These are phyloP conservation scores for Hydrolagus affinis DNA, from an alignment of 2,113 vertebrate species.

Conservation along the genomic window DNA sequence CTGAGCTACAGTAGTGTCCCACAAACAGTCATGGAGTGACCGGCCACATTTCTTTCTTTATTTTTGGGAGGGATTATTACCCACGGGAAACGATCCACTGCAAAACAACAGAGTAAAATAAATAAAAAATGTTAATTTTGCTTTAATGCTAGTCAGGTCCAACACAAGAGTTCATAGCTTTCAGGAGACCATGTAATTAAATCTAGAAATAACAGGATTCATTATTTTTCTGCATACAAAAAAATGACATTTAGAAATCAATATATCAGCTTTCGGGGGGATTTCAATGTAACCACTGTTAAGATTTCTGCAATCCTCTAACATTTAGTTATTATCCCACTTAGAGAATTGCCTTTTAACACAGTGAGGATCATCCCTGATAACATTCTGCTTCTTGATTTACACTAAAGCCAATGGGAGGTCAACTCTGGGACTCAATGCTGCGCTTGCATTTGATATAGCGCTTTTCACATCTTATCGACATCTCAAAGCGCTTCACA, in stretches of 20 bases:
- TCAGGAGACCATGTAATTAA: background rate
- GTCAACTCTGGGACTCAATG: too few species aligned
- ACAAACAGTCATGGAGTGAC: too few species aligned
- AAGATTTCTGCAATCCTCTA: constrained; percentile 2
- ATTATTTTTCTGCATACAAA: background rate
- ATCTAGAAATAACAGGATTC: background rate
- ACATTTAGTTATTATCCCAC: background rate
- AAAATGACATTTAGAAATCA: background rate
- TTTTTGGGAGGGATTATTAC: too few species aligned
- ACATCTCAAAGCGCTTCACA: too few species aligned
- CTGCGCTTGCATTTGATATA: too few species aligned
- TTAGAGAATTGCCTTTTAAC: background rate
- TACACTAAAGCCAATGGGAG: background rate
- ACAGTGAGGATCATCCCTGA: background rate
- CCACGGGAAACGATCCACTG: too few species aligned
- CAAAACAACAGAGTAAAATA: too few species aligned
- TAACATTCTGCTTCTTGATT: background rate
- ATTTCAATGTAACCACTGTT: background rate
- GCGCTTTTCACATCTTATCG: too few species aligned
- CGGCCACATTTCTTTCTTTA: too few species aligned
- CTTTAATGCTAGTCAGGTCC: background rate
- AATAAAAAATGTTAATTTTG: background rate
- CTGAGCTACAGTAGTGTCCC: too few species aligned
- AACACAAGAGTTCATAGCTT: background rate
- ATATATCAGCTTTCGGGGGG: background rate